Evolutionary conservation across 2,113 vertebrate genomes (phyloP).

Genomic region (Platycercus adscitus): DNA sequence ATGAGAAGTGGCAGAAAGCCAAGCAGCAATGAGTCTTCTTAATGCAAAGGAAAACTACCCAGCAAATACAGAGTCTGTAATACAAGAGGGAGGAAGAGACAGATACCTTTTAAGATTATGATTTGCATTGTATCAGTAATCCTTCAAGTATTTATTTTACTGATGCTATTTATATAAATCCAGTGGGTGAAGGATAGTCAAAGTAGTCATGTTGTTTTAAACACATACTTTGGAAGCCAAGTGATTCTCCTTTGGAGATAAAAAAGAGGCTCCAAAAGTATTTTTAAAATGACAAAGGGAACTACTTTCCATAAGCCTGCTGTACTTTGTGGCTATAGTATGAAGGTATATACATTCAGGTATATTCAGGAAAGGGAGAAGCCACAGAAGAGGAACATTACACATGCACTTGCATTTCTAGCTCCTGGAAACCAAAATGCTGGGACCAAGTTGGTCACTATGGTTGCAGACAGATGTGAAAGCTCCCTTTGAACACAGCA

Average conservation of each 20-base stretch:
- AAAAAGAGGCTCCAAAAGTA: not conserved
- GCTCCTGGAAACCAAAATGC: not conserved
- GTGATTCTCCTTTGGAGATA: not conserved
- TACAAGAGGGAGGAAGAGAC: not conserved
- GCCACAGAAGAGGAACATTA: not conserved
- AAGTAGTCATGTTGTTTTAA: not conserved
- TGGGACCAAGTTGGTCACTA: not conserved
- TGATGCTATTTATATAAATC: not conserved
- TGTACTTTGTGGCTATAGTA: not conserved
- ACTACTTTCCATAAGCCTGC: not conserved
- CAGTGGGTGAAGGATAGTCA: not conserved
- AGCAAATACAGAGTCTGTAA: not conserved
- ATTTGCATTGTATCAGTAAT: not conserved
- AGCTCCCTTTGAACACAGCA: not conserved
- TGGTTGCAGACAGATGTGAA: not conserved
- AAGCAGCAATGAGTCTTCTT: not conserved
- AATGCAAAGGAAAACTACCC: not conserved
- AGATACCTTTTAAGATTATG: not conserved
- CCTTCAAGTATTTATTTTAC: not conserved
- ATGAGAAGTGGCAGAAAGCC: slow-evolving; percentile 1
- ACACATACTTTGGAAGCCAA: not conserved
- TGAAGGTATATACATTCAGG: not conserved
- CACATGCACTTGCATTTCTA: not conserved
- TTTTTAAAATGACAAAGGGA: not conserved
- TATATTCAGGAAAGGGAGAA: not conserved